Conservation (phyloP, 2,888 invertebrate species). For the Auanema freiburgensis region DNA sequence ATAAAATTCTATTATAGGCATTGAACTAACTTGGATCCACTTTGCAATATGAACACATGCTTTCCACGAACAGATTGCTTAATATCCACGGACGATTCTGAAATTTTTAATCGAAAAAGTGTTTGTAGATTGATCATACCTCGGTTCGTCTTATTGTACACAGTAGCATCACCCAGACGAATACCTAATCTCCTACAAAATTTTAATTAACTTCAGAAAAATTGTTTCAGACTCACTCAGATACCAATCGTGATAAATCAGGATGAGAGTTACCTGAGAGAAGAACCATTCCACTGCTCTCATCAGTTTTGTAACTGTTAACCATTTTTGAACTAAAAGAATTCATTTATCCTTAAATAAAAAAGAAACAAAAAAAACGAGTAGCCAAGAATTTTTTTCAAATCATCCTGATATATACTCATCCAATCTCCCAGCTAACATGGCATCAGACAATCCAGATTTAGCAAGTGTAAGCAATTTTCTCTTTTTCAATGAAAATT, state of each 20-base stretch:
- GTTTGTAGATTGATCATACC: conserved; percentile 65
- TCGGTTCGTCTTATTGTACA: conserved; percentile 92
- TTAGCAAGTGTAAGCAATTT: conserved; percentile 64
- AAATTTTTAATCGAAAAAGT: conserved; percentile 25
- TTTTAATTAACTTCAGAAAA: neutral
- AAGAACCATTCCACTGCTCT: conserved; percentile 79
- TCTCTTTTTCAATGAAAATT: neutral
- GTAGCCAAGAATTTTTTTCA: conserved; percentile 81
- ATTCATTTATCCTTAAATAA: too few species aligned
- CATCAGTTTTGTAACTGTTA: conserved; percentile 34
- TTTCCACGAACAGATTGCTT: conserved; percentile 95
- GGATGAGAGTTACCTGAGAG: conserved; percentile 97
- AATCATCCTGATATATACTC: conserved; percentile 80
- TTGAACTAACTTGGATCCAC: conserved; percentile 87
- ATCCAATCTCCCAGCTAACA: conserved; percentile 72
- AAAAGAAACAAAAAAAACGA: too few species aligned
- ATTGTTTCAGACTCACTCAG: conserved; percentile 72
- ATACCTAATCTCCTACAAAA: conserved; percentile 67
- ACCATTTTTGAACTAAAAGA: too few species aligned
- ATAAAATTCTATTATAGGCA: neutral
- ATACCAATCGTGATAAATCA: conserved; percentile 84
- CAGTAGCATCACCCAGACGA: conserved; percentile 73
- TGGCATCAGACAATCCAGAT: conserved; percentile 70
- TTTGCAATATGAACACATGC: conserved; percentile 96
- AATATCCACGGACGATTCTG: conserved; percentile 94